These are phyloP conservation scores for Ooceraea biroi DNA, from an alignment of 1,140 invertebrate genomes.

Conservation along the genomic window DNA sequence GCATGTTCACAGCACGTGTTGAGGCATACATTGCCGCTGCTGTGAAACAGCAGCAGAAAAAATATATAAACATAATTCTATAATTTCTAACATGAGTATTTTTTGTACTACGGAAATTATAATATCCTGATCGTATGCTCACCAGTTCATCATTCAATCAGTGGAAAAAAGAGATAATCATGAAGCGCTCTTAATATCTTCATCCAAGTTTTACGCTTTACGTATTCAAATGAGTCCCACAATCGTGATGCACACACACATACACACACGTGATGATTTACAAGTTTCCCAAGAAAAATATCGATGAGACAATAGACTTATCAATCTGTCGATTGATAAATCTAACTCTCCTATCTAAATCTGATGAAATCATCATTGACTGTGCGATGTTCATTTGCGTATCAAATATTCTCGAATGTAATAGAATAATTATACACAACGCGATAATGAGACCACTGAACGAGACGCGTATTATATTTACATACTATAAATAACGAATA, in stretches of 20 bases:
- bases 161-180: neutral
- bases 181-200: neutral
- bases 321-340: neutral
- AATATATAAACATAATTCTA: conserved; percentile 11
- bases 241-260: neutral
- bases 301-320: neutral
- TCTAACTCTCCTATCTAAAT: neutral
- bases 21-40: conserved; percentile 1
- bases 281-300: neutral
- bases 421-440: neutral
- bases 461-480: neutral
- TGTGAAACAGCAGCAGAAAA: conserved; percentile 7
- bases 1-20: conserved; percentile 45
- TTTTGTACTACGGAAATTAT: conserved; percentile 2
- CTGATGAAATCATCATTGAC: neutral
- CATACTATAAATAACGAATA: neutral
- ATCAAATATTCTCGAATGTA: conserved; percentile 3
- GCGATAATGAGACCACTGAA: neutral
- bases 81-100: conserved; percentile 28
- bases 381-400: neutral
- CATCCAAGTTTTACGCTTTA: neutral
- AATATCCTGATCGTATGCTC: conserved; percentile 30
- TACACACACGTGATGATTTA: neutral
- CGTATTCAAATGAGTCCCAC: neutral
- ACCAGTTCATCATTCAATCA: conserved; percentile 6